Percentiles rank a stretch among this genome's conserved stretches.
Conservation (phyloP, 2,888 invertebrate genomes). For the Chrysina gloriosa region DNA sequence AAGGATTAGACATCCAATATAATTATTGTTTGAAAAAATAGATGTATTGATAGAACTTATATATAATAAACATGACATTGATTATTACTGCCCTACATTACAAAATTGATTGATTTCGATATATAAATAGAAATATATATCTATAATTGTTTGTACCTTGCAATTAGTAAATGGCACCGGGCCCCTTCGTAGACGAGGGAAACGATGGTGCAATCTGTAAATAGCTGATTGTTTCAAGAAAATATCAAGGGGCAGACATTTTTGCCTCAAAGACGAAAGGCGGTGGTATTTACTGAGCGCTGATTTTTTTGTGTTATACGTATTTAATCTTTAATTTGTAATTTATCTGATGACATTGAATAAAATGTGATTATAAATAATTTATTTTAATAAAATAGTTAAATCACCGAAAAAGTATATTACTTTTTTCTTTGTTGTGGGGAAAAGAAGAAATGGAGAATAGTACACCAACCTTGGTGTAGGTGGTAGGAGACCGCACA, state of each 20-base stretch:
- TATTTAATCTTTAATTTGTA: slow-evolving; percentile 26
- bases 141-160: not conserved
- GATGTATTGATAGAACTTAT: slow-evolving; percentile 4
- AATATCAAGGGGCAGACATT: no score
- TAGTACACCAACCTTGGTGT: no score
- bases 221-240: no score
- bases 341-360: slow-evolving; percentile 36
- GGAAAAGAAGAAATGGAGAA: no score
- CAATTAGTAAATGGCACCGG: slow-evolving; percentile 7
- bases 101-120: slow-evolving; percentile 17
- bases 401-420: slow-evolving; percentile 27
- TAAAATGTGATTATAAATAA: slow-evolving; percentile 37
- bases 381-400: slow-evolving; percentile 38
- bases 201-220: no score
- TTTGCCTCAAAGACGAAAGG: no score
- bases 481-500: no score
- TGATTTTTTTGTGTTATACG: slow-evolving; percentile 3
- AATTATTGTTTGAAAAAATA: not conserved
- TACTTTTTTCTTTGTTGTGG: not conserved
- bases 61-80: slow-evolving; percentile 22
- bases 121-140: slow-evolving; percentile 6
- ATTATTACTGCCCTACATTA: not conserved
- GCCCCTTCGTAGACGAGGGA: no score
- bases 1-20: no score
- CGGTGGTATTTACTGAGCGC: no score